These are phyloP conservation scores for Adineta ricciae DNA, from an alignment of 2,888 invertebrate species.

Conservation along the genomic window DNA sequence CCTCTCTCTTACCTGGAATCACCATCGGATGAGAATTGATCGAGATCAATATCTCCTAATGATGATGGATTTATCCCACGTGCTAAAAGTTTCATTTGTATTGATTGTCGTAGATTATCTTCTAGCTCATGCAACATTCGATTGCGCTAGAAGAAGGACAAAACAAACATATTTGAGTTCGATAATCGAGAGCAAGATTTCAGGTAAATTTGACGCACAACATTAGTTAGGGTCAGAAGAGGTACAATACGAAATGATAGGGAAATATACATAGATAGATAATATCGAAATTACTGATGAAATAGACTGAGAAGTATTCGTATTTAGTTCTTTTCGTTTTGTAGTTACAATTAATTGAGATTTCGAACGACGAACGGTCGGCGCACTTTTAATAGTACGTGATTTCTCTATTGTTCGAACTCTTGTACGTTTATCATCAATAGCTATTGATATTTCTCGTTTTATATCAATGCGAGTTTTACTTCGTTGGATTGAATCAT, in stretches of 20 bases:
- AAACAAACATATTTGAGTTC: background rate
- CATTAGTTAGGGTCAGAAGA: background rate
- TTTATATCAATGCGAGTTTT: background rate
- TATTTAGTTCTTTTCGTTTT: background rate
- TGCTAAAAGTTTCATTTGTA: slow-evolving; percentile 14
- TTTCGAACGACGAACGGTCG: background rate
- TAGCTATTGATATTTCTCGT: background rate
- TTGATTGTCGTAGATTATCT: background rate
- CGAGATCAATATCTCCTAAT: background rate
- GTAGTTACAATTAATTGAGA: background rate
- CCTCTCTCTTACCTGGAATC: background rate
- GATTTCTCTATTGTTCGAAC: background rate
- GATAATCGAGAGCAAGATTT: too few species aligned
- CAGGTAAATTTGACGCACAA: background rate
- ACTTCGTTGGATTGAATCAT: background rate
- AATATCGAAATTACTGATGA: background rate
- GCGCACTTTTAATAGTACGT: background rate
- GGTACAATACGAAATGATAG: background rate
- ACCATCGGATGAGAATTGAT: background rate
- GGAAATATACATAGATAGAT: too few species aligned
- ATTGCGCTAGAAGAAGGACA: background rate
- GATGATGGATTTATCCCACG: background rate
- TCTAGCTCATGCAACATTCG: background rate
- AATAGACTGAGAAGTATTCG: background rate
- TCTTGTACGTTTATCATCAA: background rate